phyloP scores from a whole-genome alignment of 2,797 vertebrate species.

The Chlorospingus semifuscus region DNA sequence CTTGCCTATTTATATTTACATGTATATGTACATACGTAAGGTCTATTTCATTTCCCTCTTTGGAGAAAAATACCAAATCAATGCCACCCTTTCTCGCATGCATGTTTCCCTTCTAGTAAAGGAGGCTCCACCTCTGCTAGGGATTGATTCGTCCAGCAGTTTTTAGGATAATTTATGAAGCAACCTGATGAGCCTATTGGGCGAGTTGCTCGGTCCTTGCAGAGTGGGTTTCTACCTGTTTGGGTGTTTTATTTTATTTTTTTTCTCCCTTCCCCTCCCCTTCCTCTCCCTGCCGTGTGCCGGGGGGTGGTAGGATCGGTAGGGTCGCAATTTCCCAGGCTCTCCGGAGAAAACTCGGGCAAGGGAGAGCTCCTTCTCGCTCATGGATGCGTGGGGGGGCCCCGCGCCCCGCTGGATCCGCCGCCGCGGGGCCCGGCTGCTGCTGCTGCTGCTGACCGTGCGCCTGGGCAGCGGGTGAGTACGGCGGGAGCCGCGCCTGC shows the following conservation, averaged over 20 bases:
- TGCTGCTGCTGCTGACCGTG: constrained; percentile 71
- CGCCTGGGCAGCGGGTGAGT: constrained; percentile 76
- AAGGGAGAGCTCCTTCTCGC: neutral
- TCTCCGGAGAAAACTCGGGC: neutral
- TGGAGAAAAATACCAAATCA: neutral
- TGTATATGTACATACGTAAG: neutral
- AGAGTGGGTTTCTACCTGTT: constrained; percentile 71
- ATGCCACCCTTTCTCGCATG: neutral
- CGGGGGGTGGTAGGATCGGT: neutral
- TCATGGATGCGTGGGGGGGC: constrained; percentile 64
- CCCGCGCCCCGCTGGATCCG: constrained; percentile 45
- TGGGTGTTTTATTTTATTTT: constrained; percentile 24
- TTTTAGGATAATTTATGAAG: constrained; percentile 66
- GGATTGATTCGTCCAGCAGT: constrained; percentile 60
- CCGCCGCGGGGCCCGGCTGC: constrained; percentile 58
- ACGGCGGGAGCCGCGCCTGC: neutral
- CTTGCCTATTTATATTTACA: neutral
- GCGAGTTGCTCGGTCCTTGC: neutral
- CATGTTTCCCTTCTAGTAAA: constrained; percentile 71
- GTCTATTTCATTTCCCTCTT: neutral
- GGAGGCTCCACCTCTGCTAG: constrained; percentile 62
- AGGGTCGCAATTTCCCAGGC: neutral
- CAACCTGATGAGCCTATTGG: constrained; percentile 69
- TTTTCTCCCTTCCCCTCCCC: neutral
- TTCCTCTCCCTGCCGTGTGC: neutral